Base-by-base conservation (phyloP, 2,113 vertebrate genomes). In the Anhinga rufa region DNA sequence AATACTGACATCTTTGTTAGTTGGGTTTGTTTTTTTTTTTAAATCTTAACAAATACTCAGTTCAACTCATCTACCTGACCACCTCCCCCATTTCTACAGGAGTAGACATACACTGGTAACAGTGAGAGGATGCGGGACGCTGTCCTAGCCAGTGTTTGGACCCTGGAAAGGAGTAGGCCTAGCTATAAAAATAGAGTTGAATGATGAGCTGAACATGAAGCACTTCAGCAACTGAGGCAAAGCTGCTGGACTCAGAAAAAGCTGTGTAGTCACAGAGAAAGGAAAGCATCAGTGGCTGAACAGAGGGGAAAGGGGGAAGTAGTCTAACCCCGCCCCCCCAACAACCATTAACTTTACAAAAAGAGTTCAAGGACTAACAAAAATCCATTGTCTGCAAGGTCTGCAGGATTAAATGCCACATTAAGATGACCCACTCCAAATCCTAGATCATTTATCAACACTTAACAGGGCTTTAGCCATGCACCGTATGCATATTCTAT, bases 1-100 rank as follows among this genome's bases (percentile, higher is more conserved):
- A 97, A 98, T 98, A 98, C 98, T 98, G 97, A 97, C 82, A 97
- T 82, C 74, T 89, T 87, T 75, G 71, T 85, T 90, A 51, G 20
- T 58, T 72, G 16, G 42, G 42, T 44, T 42, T 44, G 2, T 25
- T 6, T 36, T 57, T 21, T 13, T 52, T 25, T 13, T n/a, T n/a
- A n/a, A 40, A 40, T 17, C 61, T 64, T 61, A 87, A 88, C 60
- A 96, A 90, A 97, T 92, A 92, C 95, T 95, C 94, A 75, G 93
- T 95, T 97, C 70, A 87, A 78, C 93, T 94, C 86, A 44, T 71
- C 81, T 97, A 88, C 83, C 92, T 80, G 79, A 84, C 92, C 58
- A 77, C 76, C 88, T 94, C 68, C 78, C 82, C 83, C 85, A 18
- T 81, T 88, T 83, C 82, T 96, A 88, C 76, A 93, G 70, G 75